Percentiles rank a stretch among this genome's conserved stretches.
These are phyloP conservation scores for Stegodyphus dumicola DNA, from an alignment of 1,140 invertebrate species.

Conservation along the genomic window DNA sequence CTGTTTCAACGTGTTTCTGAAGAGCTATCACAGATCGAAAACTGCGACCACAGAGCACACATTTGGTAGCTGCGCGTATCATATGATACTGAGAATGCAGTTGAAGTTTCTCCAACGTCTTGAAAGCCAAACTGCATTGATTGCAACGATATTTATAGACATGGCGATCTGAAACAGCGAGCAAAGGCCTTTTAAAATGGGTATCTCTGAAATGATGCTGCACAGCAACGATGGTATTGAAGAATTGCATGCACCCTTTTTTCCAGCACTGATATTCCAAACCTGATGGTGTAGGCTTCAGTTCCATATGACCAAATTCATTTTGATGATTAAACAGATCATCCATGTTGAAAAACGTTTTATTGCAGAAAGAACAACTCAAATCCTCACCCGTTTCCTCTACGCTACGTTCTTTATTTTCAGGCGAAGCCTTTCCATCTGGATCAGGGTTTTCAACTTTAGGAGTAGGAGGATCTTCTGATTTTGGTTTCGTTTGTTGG, in stretches of 20 bases:
- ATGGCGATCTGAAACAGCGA: constrained; percentile 89
- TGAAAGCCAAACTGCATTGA: constrained; percentile 94
- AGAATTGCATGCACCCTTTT: constrained; percentile 87
- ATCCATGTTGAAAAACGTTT: constrained; percentile 80
- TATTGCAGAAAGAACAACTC: constrained; percentile 78
- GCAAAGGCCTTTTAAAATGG: constrained; percentile 60
- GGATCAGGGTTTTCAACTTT: constrained; percentile 27
- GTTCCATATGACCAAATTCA: constrained; percentile 79
- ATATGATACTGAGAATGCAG: constrained; percentile 95
- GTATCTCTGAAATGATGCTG: constrained; percentile 84
- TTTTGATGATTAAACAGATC: constrained; percentile 87
- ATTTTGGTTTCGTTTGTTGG: constrained; percentile 27
- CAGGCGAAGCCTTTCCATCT: constrained; percentile 43
- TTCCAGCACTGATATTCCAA: constrained; percentile 89
- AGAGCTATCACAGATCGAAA: constrained; percentile 89
- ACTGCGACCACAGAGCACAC: constrained; percentile 86
- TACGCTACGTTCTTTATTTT: constrained; percentile 23
- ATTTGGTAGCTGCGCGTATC: constrained; percentile 93
- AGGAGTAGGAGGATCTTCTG: neutral
- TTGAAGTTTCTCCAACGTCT: constrained; percentile 93
- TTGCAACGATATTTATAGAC: constrained; percentile 97
- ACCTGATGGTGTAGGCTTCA: constrained; percentile 78
- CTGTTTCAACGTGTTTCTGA: constrained; percentile 90
- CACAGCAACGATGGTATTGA: constrained; percentile 79
- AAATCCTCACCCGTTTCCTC: constrained; percentile 71